Evolutionary conservation across 2,888 invertebrate species (phyloP).

Genomic region (Psylliodes chrysocephalus): DNA sequence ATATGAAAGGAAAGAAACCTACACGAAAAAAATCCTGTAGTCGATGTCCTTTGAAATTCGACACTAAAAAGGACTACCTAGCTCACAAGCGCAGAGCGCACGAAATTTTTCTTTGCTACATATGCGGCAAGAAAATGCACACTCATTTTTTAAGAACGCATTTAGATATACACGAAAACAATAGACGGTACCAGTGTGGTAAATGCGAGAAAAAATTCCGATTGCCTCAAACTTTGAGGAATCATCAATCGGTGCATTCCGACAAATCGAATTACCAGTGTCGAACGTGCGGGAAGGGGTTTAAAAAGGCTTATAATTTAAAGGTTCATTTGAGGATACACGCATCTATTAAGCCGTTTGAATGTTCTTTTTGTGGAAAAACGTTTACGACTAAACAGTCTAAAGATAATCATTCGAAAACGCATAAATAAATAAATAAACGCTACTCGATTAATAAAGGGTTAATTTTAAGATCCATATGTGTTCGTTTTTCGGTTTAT

Average conservation of each 20-base stretch:
- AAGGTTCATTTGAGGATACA: slow-evolving; percentile 68
- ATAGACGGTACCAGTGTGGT: slow-evolving; percentile 37
- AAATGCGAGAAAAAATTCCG: slow-evolving; percentile 49
- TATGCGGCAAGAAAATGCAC: slow-evolving; percentile 45
- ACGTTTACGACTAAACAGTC: slow-evolving; percentile 63
- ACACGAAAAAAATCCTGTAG: slow-evolving; percentile 51
- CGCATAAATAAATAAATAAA: slow-evolving; percentile 27
- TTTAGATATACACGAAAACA: slow-evolving; percentile 38
- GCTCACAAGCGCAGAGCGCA: slow-evolving; percentile 41
- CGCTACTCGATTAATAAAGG: too few relatives aligned
- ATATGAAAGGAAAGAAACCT: too few relatives aligned
- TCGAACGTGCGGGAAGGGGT: slow-evolving; percentile 43
- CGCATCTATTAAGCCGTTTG: slow-evolving; percentile 51
- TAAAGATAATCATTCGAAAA: slow-evolving; percentile 39
- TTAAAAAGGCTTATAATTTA: slow-evolving; percentile 51
- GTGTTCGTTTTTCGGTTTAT: too few relatives aligned
- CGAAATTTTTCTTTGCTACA: slow-evolving; percentile 44
- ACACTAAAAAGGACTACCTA: slow-evolving; percentile 24
- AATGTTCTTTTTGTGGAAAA: slow-evolving; percentile 68
- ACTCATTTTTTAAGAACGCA: slow-evolving; percentile 38
- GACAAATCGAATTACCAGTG: slow-evolving; percentile 40
- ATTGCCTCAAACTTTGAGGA: slow-evolving; percentile 39
- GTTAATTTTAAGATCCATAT: too few relatives aligned
- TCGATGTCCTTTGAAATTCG: slow-evolving; percentile 66
- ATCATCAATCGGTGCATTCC: slow-evolving; percentile 52